phyloP scores from a whole-genome alignment of 2,113 vertebrate species.

The Scomber japonicus region DNA sequence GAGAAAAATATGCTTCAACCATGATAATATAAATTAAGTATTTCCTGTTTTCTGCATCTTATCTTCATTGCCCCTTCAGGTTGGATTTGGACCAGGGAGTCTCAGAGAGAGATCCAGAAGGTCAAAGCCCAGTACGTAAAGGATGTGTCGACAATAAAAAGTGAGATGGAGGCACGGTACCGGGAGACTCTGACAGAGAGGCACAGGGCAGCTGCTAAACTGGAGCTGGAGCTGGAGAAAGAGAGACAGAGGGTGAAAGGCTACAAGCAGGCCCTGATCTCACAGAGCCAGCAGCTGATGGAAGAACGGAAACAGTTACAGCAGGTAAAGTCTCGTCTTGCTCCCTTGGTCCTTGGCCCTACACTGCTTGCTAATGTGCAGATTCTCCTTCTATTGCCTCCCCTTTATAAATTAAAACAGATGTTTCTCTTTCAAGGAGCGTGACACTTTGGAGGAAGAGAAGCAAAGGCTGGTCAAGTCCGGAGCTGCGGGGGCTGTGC shows the following conservation, averaged over 20 bases:
- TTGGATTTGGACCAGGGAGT: conserved; percentile 97
- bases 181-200: conserved; percentile 89
- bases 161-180: conserved; percentile 90
- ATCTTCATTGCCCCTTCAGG: conserved; percentile 77
- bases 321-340: conserved; percentile 67
- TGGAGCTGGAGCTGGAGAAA: conserved; percentile 95
- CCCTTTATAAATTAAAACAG: neutral
- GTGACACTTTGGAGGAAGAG: conserved; percentile 86
- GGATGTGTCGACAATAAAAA: conserved; percentile 82
- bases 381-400: neutral
- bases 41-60: neutral
- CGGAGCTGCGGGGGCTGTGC: conserved; percentile 81
- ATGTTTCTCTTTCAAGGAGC: conserved; percentile 62
- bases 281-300: conserved; percentile 91
- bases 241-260: conserved; percentile 90
- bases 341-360: neutral
- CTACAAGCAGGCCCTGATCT: conserved; percentile 90
- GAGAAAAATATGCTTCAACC: neutral
- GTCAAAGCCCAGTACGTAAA: conserved; percentile 85
- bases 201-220: conserved; percentile 84
- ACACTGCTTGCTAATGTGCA: neutral
- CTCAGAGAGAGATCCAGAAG: conserved; percentile 90
- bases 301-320: conserved; percentile 91
- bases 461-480: conserved; percentile 82
- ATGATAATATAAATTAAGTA: neutral